A percentile compares a stretch with the other conserved stretches of the same genome.
phyloP scores from a whole-genome alignment of 2,113 vertebrate species.

The Dunckerocampus dactyliophorus region DNA sequence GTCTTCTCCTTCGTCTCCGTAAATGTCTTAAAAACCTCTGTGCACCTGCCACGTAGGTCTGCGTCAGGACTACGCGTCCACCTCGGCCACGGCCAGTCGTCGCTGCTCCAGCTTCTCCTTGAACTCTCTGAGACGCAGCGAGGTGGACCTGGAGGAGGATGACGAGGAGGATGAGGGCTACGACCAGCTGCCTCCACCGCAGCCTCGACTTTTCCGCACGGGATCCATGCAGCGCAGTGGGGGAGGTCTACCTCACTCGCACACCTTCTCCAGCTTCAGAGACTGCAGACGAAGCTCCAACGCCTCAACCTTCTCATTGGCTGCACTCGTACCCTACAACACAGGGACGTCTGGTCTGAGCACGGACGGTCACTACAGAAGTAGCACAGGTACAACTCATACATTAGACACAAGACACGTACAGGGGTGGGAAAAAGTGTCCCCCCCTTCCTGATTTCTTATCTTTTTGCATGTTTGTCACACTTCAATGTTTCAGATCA shows the following conservation, averaged over 20 bases:
- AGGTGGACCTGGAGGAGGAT: slow-evolving; percentile 83
- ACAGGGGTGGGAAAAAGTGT: too few relatives aligned
- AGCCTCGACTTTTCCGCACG: slow-evolving; percentile 83
- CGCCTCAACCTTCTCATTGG: slow-evolving; percentile 79
- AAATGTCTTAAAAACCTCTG: too few relatives aligned
- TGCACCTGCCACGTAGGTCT: slow-evolving; percentile 74
- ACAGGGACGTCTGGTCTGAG: slow-evolving; percentile 77
- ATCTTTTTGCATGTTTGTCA: too few relatives aligned
- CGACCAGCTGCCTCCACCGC: slow-evolving; percentile 89
- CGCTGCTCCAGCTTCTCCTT: slow-evolving; percentile 85
- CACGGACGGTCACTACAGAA: slow-evolving; percentile 79
- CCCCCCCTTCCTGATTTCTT: too few relatives aligned
- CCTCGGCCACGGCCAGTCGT: slow-evolving; percentile 82
- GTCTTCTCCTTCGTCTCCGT: neutral
- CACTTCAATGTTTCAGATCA: too few relatives aligned
- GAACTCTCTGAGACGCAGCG: slow-evolving; percentile 76
- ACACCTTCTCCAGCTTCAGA: slow-evolving; percentile 93
- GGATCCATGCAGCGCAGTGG: slow-evolving; percentile 79
- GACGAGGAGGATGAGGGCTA: slow-evolving; percentile 85
- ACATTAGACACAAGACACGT: too few relatives aligned
- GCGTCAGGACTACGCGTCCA: slow-evolving; percentile 93
- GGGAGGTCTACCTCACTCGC: slow-evolving; percentile 85
- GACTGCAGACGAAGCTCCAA: slow-evolving; percentile 86
- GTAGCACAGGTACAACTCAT: slow-evolving; percentile 78
- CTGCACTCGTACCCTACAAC: slow-evolving; percentile 75